Evolutionary conservation across 2,113 vertebrate genomes (phyloP).

Genomic region (Solenodon paradoxus): DNA sequence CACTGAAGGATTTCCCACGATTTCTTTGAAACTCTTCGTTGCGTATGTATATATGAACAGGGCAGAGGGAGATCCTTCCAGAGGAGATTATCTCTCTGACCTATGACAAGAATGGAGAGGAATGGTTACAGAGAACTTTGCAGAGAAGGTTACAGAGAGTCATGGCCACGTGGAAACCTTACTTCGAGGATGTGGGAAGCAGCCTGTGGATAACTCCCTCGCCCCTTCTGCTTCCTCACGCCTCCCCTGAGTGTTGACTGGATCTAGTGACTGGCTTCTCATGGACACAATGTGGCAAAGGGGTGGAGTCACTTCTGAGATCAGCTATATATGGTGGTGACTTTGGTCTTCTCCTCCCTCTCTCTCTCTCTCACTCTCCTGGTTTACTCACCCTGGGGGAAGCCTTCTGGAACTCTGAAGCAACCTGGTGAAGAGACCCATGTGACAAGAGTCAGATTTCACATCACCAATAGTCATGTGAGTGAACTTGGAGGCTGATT

Average conservation of each 20-base stretch:
- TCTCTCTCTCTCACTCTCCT: no score
- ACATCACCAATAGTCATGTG: no score
- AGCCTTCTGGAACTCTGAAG: no score
- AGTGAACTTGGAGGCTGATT: no score
- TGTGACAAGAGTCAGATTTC: rapidly evolving
- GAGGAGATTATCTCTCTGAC: background rate
- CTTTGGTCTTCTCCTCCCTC: no score
- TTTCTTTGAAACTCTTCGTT: background rate
- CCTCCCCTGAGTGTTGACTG: background rate
- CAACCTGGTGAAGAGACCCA: background rate
- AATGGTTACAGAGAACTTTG: no score
- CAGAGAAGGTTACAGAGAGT: background rate
- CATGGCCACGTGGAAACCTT: background rate
- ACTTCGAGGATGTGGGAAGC: background rate
- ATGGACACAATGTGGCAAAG: background rate
- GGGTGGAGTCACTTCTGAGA: background rate
- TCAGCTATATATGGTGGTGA: no score
- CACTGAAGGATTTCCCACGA: background rate
- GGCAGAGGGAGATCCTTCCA: background rate
- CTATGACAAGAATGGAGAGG: background rate
- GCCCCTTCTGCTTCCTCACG: rapidly evolving
- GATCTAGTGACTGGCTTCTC: background rate
- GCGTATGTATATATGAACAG: background rate
- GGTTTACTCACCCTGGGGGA: no score
- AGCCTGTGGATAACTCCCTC: no score